Conservation (phyloP, 2,113 vertebrate genomes). For the Nothoprocta perdicaria region DNA sequence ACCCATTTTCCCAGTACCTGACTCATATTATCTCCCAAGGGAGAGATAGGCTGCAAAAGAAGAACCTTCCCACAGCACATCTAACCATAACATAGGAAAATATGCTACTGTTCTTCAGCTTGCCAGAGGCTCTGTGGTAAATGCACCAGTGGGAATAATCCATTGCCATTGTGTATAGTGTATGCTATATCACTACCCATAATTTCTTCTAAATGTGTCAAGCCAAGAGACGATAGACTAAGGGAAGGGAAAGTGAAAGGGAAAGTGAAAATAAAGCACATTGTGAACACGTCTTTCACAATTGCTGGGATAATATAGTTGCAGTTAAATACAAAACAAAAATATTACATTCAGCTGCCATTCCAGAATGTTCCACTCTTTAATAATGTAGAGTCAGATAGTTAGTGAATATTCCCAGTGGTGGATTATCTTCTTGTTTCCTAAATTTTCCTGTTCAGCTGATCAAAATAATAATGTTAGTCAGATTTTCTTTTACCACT, state of each 20-base stretch:
- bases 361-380: not conserved
- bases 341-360: not conserved
- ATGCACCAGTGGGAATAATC: rapidly evolving
- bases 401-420: not conserved
- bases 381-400: not conserved
- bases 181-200: rapidly evolving
- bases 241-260: not conserved
- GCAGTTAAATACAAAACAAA: not conserved
- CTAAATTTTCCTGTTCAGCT: not conserved
- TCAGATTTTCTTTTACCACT: not conserved
- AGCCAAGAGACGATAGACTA: not conserved
- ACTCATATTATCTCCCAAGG: not conserved
- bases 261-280: not conserved
- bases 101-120: not conserved
- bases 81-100: not conserved
- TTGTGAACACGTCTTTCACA: not conserved
- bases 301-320: not conserved
- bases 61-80: not conserved
- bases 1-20: not conserved
- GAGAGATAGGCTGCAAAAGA: not conserved
- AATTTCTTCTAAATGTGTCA: not conserved
- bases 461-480: not conserved
- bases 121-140: not conserved
- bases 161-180: not conserved
- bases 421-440: too few species aligned